These are phyloP conservation scores for Parotia lawesii DNA, from an alignment of 2,113 vertebrate species.

Conservation along the genomic window DNA sequence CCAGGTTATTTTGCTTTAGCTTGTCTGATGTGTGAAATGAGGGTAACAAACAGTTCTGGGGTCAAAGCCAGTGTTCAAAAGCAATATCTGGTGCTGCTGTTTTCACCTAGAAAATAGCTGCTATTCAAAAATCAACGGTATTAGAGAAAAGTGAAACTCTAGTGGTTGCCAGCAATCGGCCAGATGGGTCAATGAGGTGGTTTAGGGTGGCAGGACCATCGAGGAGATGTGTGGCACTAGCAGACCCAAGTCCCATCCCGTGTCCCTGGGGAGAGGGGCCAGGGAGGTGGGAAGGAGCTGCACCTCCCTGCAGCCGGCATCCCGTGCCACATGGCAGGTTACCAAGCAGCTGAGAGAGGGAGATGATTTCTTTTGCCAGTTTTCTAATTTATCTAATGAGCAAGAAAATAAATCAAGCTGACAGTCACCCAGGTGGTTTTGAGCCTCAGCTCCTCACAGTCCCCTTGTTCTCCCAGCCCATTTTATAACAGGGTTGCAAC, in stretches of 20 bases:
- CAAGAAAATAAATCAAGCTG: constrained; percentile 63
- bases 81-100: neutral
- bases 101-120: neutral
- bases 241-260: neutral
- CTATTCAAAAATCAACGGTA: neutral
- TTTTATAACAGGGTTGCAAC: constrained; percentile 44
- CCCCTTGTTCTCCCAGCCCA: constrained; percentile 29
- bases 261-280: neutral
- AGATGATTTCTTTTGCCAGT: constrained; percentile 4
- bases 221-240: neutral
- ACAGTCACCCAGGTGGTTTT: constrained; percentile 55
- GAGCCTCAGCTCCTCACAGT: neutral
- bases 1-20: neutral
- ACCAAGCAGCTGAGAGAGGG: constrained; percentile 4
- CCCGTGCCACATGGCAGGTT: neutral
- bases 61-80: neutral
- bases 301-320: neutral
- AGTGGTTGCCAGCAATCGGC: rapidly evolving
- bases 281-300: neutral
- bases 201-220: neutral
- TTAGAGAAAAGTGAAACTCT: neutral
- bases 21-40: neutral
- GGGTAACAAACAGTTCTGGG: neutral
- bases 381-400: constrained; percentile 60
- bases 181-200: neutral